These are phyloP conservation scores for Anneissia japonica DNA, from an alignment of 35 echinoderm and acorn worm genomes.

Conservation along the genomic window DNA sequence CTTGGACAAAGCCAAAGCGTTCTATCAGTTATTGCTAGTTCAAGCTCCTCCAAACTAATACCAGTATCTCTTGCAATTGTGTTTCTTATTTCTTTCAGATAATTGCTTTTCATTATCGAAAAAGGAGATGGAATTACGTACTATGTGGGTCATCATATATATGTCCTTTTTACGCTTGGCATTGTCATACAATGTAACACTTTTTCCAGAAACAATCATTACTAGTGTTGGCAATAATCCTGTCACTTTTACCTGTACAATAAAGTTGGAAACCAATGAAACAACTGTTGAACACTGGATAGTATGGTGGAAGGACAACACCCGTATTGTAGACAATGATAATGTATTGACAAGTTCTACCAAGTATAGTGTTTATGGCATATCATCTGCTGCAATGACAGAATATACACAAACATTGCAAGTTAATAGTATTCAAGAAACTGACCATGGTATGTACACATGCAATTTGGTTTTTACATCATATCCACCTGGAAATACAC, in stretches of 20 bases:
- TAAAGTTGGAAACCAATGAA: neutral
- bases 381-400: neutral
- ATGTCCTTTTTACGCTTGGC: too few relatives aligned
- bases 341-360: neutral
- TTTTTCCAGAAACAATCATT: neutral
- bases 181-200: neutral
- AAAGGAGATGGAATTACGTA: too few relatives aligned
- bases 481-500: neutral
- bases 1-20: too few relatives aligned
- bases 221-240: neutral
- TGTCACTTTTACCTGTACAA: neutral
- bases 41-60: too few relatives aligned
- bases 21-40: too few relatives aligned
- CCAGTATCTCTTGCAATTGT: too few relatives aligned
- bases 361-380: neutral
- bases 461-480: neutral
- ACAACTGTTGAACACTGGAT: neutral
- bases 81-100: too few relatives aligned
- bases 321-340: neutral
- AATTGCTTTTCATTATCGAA: too few relatives aligned
- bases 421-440: neutral
- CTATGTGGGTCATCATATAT: too few relatives aligned
- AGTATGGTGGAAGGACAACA: neutral
- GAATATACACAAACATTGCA: neutral
- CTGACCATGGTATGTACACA: neutral